Conservation (phyloP, 2,113 vertebrate species). For the Chamaetylas fuelleborni region DNA sequence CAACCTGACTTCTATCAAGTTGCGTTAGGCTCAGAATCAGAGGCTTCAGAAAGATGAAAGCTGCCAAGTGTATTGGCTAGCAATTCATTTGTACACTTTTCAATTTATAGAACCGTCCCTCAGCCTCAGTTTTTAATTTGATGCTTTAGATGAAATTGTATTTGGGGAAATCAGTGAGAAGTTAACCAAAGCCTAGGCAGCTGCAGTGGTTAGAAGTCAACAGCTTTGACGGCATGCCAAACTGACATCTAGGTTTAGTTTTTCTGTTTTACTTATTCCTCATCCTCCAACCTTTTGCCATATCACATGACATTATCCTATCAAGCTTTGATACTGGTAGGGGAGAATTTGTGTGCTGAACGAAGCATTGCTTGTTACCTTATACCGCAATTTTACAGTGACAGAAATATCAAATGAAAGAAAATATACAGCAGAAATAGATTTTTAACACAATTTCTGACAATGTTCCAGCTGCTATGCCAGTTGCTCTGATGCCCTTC, state of each 20-base stretch:
- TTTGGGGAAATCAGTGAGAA: slow-evolving; percentile 62
- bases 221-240: slow-evolving; percentile 33
- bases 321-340: background rate
- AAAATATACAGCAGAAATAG: background rate
- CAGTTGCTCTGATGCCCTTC: background rate
- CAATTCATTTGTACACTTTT: slow-evolving; percentile 61
- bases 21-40: background rate
- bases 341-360: slow-evolving; percentile 33
- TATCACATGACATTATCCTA: background rate
- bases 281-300: background rate
- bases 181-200: slow-evolving; percentile 58
- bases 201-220: slow-evolving; percentile 29
- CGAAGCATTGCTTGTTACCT: slow-evolving; percentile 16
- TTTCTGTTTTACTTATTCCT: background rate
- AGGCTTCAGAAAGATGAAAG: slow-evolving; percentile 36
- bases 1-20: background rate
- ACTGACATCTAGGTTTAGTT: slow-evolving; percentile 44
- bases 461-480: background rate
- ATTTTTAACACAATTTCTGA: slow-evolving; percentile 35
- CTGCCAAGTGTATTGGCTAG: slow-evolving; percentile 12
- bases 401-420: slow-evolving; percentile 10
- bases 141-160: slow-evolving; percentile 53
- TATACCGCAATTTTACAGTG: background rate
- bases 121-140: slow-evolving; percentile 64
- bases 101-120: slow-evolving; percentile 44